Conservation (phyloP, 2,113 vertebrate species). For the Caracal caracal region DNA sequence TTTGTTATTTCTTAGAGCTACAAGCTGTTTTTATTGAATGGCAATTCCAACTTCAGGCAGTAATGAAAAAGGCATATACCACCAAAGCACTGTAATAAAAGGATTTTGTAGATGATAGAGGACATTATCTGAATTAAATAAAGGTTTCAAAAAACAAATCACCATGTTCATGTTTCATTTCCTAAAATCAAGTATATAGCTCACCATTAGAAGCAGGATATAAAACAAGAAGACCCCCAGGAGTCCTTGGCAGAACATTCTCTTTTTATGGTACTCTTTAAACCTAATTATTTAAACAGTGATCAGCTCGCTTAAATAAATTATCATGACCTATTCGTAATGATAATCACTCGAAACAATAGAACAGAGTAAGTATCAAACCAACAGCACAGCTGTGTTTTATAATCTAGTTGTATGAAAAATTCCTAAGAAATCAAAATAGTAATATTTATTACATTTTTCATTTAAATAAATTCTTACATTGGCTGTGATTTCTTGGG, state of each 20-base stretch:
- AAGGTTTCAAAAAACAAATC: constrained; percentile 11
- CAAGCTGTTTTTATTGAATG: not conserved
- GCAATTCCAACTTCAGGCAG: constrained; percentile 35
- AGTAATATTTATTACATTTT: not conserved
- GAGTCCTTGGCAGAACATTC: not conserved
- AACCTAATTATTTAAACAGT: not conserved
- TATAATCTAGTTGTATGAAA: not conserved
- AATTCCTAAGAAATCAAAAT: not conserved
- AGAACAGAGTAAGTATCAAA: not conserved
- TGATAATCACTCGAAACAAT: not conserved
- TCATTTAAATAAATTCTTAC: not conserved
- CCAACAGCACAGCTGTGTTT: not conserved
- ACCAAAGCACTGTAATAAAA: constrained; percentile 47
- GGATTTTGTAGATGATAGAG: constrained; percentile 61
- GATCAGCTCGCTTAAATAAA: not conserved
- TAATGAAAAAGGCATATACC: constrained; percentile 44
- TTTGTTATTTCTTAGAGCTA: not conserved
- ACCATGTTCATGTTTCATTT: not conserved
- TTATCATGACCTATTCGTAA: not conserved
- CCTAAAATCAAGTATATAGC: not conserved
- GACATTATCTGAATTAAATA: constrained; percentile 27
- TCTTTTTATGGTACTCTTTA: not conserved
- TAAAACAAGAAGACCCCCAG: not conserved
- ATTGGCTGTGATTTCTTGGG: not conserved
- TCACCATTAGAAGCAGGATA: not conserved